A percentile compares a stretch with the other conserved stretches of the same genome.
Evolutionary conservation across 2,888 invertebrate species (phyloP).

Genomic region (Trachelus tabidus): DNA sequence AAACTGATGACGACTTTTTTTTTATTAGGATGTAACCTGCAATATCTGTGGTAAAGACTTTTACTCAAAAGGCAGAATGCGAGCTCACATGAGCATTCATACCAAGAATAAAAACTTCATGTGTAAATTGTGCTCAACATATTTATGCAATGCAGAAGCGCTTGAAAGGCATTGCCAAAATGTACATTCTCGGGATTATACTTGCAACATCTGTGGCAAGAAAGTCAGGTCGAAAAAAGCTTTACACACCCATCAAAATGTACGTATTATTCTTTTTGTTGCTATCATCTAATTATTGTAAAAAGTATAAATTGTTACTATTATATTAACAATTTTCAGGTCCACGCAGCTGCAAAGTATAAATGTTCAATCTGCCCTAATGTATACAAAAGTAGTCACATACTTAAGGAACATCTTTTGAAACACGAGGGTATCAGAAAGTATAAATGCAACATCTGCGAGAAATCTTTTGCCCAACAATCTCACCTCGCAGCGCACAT

Average conservation of each 20-base stretch:
- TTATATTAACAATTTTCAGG: slow-evolving; percentile 30
- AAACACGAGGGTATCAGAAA: slow-evolving; percentile 56
- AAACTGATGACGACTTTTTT: not conserved
- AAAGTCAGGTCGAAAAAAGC: slow-evolving; percentile 48
- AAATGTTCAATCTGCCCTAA: slow-evolving; percentile 50
- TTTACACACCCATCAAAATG: slow-evolving; percentile 52
- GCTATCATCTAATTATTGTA: not conserved
- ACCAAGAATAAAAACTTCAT: slow-evolving; percentile 46
- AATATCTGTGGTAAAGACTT: slow-evolving; percentile 49
- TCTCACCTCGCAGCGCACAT: slow-evolving; percentile 57
- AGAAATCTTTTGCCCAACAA: slow-evolving; percentile 52
- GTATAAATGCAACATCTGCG: slow-evolving; percentile 49
- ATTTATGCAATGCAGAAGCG: slow-evolving; percentile 44
- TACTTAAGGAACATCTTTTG: slow-evolving; percentile 52
- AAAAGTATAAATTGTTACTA: not conserved
- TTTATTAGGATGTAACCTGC: slow-evolving; percentile 46
- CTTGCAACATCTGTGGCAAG: slow-evolving; percentile 48
- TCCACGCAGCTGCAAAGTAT: slow-evolving; percentile 49
- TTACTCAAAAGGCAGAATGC: slow-evolving; percentile 48
- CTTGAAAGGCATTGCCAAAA: slow-evolving; percentile 46
- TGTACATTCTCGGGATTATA: slow-evolving; percentile 47
- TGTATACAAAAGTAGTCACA: slow-evolving; percentile 53
- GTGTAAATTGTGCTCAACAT: slow-evolving; percentile 52
- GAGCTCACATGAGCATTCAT: slow-evolving; percentile 51
- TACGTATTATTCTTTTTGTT: slow-evolving; percentile 18